phyloP scores from a whole-genome alignment of 2,888 invertebrate species.

The Dione vanillae region DNA sequence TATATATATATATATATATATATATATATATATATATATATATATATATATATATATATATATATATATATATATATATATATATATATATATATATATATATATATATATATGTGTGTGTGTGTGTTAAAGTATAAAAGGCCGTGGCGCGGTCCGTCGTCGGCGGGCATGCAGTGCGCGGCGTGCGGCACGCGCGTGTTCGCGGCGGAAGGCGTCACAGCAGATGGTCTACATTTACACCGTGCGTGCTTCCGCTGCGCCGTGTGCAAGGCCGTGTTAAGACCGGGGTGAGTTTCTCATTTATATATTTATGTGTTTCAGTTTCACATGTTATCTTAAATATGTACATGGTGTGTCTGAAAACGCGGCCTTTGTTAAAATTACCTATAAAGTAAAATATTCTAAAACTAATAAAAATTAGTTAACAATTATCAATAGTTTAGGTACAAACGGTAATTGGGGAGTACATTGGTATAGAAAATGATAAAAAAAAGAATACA shows the following conservation, averaged over 20 bases:
- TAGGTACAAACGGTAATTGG: no score
- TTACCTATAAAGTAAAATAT: no score
- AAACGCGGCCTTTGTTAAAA: no score
- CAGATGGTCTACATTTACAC: slow-evolving; percentile 95
- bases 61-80: no score
- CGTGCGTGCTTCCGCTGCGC: slow-evolving; percentile 97
- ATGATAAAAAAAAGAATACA: no score
- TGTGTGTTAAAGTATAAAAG: slow-evolving; percentile 53
- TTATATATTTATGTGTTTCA: neutral
- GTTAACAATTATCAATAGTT: no score
- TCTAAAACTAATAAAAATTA: no score
- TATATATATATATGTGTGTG: neutral
- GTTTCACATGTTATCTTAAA: neutral
- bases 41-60: no score
- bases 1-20: no score
- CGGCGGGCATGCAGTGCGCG: slow-evolving; percentile 85
- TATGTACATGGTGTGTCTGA: no score
- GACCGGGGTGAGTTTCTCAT: slow-evolving; percentile 86
- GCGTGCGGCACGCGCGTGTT: slow-evolving; percentile 96
- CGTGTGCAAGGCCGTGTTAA: slow-evolving; percentile 93
- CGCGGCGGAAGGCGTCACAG: slow-evolving; percentile 94
- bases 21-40: no score
- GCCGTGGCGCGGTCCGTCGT: slow-evolving; percentile 68
- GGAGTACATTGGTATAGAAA: no score
- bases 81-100: neutral